A percentile compares a stretch with the other conserved stretches of the same genome.
Conservation (phyloP, 2,113 vertebrate genomes). For the zebrafish (Danio rerio) region DNA sequence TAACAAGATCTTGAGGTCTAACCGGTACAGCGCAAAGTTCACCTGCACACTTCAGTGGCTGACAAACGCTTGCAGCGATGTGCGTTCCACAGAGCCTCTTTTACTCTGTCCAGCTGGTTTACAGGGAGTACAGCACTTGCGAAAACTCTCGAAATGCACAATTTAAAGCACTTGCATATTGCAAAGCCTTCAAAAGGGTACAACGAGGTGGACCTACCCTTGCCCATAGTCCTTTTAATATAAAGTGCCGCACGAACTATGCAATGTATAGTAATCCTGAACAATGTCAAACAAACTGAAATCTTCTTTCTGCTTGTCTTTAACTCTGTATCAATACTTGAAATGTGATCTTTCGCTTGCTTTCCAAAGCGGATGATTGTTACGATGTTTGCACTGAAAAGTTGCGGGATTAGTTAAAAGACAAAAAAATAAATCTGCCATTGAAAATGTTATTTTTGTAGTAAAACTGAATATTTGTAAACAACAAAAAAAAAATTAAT, state of each 20-base stretch:
- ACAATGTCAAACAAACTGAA: conserved; percentile 85
- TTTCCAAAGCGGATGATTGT: conserved; percentile 98
- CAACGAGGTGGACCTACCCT: conserved; percentile 80
- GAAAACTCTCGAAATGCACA: conserved; percentile 87
- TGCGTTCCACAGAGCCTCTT: conserved; percentile 63
- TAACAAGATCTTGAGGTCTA: conserved; percentile 39
- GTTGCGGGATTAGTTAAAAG: conserved; percentile 92
- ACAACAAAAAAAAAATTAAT: conserved; percentile 82
- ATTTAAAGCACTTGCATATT: conserved; percentile 93
- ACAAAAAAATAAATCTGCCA: conserved; percentile 83
- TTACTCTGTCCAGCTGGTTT: conserved; percentile 74
- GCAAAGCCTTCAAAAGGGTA: conserved; percentile 92
- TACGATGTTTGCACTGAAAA: conserved; percentile 99
- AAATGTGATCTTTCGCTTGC: conserved; percentile 99
- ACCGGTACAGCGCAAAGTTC: conserved; percentile 44
- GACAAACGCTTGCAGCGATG: conserved; percentile 48
- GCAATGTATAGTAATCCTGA: conserved; percentile 96
- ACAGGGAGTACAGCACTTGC: conserved; percentile 85
- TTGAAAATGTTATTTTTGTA: conserved; percentile 99
- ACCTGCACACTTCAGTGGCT: conserved; percentile 47
- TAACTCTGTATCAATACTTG: conserved; percentile 94
- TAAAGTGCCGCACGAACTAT: conserved; percentile 97
- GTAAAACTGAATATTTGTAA: conserved; percentile 88
- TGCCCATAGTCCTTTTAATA: conserved; percentile 79
- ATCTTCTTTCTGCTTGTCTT: conserved; percentile 79